A percentile compares a stretch with the other conserved stretches of the same genome.
Conservation (phyloP, 2,888 invertebrate genomes). For the Melanophora roralis region DNA sequence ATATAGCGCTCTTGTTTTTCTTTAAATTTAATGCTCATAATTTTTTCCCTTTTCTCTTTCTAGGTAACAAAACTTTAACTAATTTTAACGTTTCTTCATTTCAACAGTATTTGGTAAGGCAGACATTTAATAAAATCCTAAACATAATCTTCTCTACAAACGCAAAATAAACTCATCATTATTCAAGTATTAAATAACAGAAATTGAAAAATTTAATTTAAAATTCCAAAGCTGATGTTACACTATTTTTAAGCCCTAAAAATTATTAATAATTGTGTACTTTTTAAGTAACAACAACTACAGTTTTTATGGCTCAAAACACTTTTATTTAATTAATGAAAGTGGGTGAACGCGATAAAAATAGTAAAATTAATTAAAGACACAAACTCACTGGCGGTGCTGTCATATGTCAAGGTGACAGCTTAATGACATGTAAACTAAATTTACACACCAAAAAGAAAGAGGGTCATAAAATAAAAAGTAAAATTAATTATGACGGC, state of each 20-base stretch:
- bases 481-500: slow-evolving; percentile 31
- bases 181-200: neutral
- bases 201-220: neutral
- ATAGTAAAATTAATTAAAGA: neutral
- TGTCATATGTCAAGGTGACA: slow-evolving; percentile 56
- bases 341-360: slow-evolving; percentile 36
- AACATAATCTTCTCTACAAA: neutral
- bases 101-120: neutral
- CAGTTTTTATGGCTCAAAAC: neutral
- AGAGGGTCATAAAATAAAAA: neutral
- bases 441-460: neutral
- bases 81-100: neutral
- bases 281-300: neutral
- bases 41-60: neutral
- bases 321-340: slow-evolving; percentile 18
- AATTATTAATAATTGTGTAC: neutral
- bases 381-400: slow-evolving; percentile 14
- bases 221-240: slow-evolving; percentile 1
- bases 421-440: slow-evolving; percentile 45
- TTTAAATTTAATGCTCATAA: no score
- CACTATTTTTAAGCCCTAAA: neutral
- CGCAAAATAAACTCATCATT: neutral
- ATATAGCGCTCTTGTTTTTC: no score
- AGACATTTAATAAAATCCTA: neutral
- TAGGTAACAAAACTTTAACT: neutral